Evolutionary conservation across 1,140 invertebrate genomes (phyloP).

Genomic region (Helicorthomorpha holstii): DNA sequence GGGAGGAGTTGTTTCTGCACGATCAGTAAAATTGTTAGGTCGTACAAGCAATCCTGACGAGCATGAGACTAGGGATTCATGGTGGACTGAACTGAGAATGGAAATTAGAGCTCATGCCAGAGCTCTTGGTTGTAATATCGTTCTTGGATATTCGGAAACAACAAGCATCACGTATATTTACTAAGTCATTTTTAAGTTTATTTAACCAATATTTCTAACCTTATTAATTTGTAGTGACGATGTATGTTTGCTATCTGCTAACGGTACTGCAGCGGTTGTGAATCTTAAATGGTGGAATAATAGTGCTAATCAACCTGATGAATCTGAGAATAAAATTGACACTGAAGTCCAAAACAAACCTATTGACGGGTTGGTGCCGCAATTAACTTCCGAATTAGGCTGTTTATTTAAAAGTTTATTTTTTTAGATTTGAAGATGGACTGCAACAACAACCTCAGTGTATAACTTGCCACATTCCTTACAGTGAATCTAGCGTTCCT

Average conservation of each 20-base stretch:
- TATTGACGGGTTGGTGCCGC: too few relatives aligned
- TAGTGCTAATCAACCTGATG: too few relatives aligned
- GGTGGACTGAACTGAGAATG: conserved; percentile 90
- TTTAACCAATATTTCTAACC: background rate
- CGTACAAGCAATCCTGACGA: conserved; percentile 54
- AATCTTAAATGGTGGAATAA: conserved; percentile 8
- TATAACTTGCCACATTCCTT: conserved; percentile 62
- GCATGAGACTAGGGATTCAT: conserved; percentile 72
- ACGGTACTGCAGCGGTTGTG: conserved; percentile 79
- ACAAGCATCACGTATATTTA: conserved; percentile 64
- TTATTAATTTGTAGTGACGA: conserved; percentile 52
- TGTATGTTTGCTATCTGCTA: conserved; percentile 80
- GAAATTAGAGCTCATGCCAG: conserved; percentile 83
- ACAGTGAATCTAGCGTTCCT: conserved; percentile 47
- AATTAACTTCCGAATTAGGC: too few relatives aligned
- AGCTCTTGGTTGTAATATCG: conserved; percentile 79
- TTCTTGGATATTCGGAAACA: conserved; percentile 75
- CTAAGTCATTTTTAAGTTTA: background rate
- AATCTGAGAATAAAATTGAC: background rate
- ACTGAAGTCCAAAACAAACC: too few relatives aligned
- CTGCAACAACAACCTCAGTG: conserved; percentile 20
- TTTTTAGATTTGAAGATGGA: too few relatives aligned
- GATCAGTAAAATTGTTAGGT: conserved; percentile 74
- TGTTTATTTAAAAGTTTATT: too few relatives aligned
- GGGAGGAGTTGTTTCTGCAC: conserved; percentile 36